Percentiles rank a stretch among this genome's conserved stretches.
Conservation (phyloP, 2,888 invertebrate genomes). For the Halictus ligatus region DNA sequence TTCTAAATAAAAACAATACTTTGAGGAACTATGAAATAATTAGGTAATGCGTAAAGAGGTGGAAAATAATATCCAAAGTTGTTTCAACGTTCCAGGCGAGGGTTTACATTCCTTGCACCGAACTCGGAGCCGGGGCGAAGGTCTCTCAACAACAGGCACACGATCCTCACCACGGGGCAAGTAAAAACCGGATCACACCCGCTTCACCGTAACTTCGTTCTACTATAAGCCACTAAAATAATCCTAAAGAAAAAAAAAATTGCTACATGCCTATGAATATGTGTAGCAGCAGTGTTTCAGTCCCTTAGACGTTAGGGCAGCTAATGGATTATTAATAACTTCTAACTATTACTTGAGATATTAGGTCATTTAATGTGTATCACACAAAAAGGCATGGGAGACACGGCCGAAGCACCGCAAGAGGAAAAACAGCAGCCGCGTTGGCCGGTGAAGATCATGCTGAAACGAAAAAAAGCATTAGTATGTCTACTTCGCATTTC, state of each 20-base stretch:
- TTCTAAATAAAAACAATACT: no score
- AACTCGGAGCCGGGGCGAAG: constrained; percentile 93
- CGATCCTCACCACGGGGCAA: constrained; percentile 85
- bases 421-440: not conserved
- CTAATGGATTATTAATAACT: constrained; percentile 73
- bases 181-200: constrained; percentile 74
- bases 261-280: constrained; percentile 82
- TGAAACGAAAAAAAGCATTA: constrained; percentile 50
- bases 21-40: not conserved
- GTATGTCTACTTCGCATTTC: constrained; percentile 64
- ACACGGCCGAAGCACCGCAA: constrained; percentile 46
- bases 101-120: constrained; percentile 89
- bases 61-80: not conserved
- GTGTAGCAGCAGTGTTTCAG: constrained; percentile 80
- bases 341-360: constrained; percentile 71
- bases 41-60: not conserved
- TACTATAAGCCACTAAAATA: constrained; percentile 72
- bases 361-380: constrained; percentile 72
- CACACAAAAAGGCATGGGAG: constrained; percentile 63
- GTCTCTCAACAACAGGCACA: constrained; percentile 90
- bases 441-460: constrained; percentile 42
- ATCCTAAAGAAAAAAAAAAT: constrained; percentile 70
- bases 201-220: constrained; percentile 70
- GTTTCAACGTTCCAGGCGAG: constrained; percentile 85
- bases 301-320: constrained; percentile 78